phyloP scores from a whole-genome alignment of 2,113 vertebrate species.

The Psammodynastes pulverulentus region DNA sequence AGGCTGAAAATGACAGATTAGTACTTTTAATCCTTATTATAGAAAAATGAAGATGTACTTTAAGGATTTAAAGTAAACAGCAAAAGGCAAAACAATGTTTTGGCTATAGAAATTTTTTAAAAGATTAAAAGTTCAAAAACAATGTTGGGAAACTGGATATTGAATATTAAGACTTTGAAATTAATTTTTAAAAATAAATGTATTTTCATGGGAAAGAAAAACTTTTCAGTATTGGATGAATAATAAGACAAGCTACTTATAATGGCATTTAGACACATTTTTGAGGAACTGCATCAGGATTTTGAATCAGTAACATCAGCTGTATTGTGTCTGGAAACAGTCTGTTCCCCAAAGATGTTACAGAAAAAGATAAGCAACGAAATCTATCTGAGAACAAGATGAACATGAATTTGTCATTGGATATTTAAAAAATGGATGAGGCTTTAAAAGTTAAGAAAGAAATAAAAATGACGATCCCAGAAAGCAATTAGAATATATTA shows the following conservation, averaged over 20 bases:
- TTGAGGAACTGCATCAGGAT: neutral
- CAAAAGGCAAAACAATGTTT: neutral
- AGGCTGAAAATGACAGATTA: neutral
- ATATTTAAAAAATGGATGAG: neutral
- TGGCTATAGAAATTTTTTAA: neutral
- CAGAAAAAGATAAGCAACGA: neutral
- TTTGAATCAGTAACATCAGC: neutral
- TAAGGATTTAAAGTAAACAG: neutral
- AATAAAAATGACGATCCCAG: neutral
- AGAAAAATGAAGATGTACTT: neutral
- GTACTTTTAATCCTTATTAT: neutral
- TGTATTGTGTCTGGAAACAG: neutral
- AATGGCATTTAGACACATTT: neutral
- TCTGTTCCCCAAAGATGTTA: neutral
- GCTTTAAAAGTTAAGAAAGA: neutral
- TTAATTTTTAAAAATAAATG: neutral
- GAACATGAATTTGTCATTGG: neutral
- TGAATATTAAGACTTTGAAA: neutral
- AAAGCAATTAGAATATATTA: neutral
- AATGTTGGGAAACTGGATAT: neutral
- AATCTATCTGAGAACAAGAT: neutral
- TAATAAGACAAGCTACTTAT: neutral
- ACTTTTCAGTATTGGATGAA: neutral
- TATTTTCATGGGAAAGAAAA: neutral
- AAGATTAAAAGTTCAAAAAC: neutral